Evolutionary conservation across 1,140 invertebrate species (phyloP).

Genomic region (Nasonia giraulti): DNA sequence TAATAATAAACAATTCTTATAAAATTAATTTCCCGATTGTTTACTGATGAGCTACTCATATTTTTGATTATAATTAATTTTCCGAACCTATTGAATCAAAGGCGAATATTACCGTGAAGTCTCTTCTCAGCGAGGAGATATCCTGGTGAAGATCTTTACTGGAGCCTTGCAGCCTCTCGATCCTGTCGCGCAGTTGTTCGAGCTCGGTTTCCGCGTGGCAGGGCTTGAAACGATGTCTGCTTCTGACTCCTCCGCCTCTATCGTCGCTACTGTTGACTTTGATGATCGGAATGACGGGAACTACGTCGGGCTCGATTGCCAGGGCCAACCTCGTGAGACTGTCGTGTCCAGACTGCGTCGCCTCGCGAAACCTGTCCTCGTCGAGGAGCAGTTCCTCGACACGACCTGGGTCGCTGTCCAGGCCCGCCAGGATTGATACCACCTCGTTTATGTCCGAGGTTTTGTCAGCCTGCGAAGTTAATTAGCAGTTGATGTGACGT

Average conservation of each 20-base stretch:
- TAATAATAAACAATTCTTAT: slow-evolving; percentile 45
- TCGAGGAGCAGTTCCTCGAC: neutral
- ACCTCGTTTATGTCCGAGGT: neutral
- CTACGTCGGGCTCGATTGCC: slow-evolving; percentile 61
- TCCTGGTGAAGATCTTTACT: slow-evolving; percentile 63
- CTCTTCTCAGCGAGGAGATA: slow-evolving; percentile 59
- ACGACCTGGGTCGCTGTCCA: slow-evolving; percentile 41
- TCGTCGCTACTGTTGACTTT: neutral
- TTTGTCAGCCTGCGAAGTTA: neutral
- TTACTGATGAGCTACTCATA: neutral
- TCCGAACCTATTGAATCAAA: too few species aligned
- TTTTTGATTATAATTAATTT: too few species aligned
- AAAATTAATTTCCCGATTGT: slow-evolving; percentile 5
- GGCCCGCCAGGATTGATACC: neutral
- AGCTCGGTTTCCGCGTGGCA: neutral
- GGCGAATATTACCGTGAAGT: slow-evolving; percentile 60
- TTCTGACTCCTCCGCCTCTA: neutral
- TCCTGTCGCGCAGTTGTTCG: slow-evolving; percentile 59
- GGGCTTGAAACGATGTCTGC: too few species aligned
- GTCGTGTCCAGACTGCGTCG: slow-evolving; percentile 60
- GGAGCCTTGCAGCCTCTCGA: slow-evolving; percentile 60
- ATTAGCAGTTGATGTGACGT: too few species aligned
- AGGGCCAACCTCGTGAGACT: slow-evolving; percentile 64
- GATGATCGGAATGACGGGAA: neutral
- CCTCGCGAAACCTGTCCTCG: slow-evolving; percentile 57